Base-by-base conservation (phyloP, 2,797 vertebrate genomes). In the Leontocebus nigricollis region DNA sequence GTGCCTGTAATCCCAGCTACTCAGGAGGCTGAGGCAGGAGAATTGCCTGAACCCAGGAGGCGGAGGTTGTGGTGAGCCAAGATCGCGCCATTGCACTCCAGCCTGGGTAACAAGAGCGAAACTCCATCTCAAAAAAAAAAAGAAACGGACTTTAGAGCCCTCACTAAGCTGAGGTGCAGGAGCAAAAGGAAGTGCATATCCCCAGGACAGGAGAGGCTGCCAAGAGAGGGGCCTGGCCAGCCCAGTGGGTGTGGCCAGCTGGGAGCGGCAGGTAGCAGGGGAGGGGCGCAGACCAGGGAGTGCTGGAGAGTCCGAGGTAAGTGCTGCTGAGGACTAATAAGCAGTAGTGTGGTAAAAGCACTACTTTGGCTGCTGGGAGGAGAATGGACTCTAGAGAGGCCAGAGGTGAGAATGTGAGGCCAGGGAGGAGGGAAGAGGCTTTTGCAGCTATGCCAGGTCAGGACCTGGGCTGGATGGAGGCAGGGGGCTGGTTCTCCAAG, bases 391-490 rank as follows among this genome's bases (percentile, higher is more conserved):
- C 27, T 33, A 70, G 79, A 84, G 44, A 48, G 57, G 20, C 26
- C 36, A 41, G 73, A 79, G 13, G 12, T 64, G 70, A 50, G 70
- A 27, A 39, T 11, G 1, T 3, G 59, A 46, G 46, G 59, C 57
- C 9, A 64, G 30, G 55, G 10, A 52, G 8, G 9, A 19, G 22
- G 52, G 19, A 46, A 6, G 17, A 11, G 12, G 72, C 27, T 79
- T 22, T 36, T 36, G 48, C 33, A 8, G 10, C n/a, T 30, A 26
- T 24, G 12, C 80, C 44, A 33, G 48, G 50, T 26, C 36, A 81
- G 52, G 13, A 26, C 27, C 7, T 6, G 8, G 7, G 14, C 30
- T 17, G 27, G 7, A 6, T 3, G 3, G 4, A 36, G 33, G 7
- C 55, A 44, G 30, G 6, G n/a, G 79, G 61, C 46, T 70, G 48